Evolutionary conservation across 2,797 vertebrate genomes (phyloP).

Genomic region (Xenops minutus): DNA sequence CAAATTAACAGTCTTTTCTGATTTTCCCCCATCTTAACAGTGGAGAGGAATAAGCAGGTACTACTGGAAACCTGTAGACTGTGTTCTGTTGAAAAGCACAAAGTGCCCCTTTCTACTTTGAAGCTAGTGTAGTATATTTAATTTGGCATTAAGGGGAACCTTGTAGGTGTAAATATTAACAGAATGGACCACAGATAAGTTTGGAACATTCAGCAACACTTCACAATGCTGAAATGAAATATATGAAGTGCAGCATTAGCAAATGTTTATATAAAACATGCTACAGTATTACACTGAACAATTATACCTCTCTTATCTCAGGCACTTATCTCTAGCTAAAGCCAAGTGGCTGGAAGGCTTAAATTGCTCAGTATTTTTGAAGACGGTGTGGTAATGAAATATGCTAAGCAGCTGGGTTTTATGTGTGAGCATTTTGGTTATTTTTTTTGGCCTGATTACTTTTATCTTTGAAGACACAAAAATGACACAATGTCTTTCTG

Average conservation of each 20-base stretch:
- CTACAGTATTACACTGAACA: not conserved
- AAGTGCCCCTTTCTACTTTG: not conserved
- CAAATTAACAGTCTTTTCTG: not conserved
- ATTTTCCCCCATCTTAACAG: not conserved
- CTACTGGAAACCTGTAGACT: not conserved
- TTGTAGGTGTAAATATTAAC: not conserved
- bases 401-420: constrained; percentile 18
- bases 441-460: constrained; percentile 6
- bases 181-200: not conserved
- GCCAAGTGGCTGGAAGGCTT: constrained; percentile 41
- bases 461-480: not conserved
- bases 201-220: constrained; percentile 5
- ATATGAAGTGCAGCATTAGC: not conserved
- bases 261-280: constrained; percentile 17
- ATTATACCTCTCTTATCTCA: constrained; percentile 17
- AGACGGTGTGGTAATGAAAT: constrained; percentile 40
- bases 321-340: constrained; percentile 21
- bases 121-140: not conserved
- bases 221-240: constrained; percentile 16
- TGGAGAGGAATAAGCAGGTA: not conserved
- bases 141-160: not conserved
- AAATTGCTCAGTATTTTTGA: constrained; percentile 52
- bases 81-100: not conserved
- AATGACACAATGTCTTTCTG: not conserved
- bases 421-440: not conserved